Evolutionary conservation across 2,113 vertebrate species (phyloP).

Genomic region (Hemiprocne comata): DNA sequence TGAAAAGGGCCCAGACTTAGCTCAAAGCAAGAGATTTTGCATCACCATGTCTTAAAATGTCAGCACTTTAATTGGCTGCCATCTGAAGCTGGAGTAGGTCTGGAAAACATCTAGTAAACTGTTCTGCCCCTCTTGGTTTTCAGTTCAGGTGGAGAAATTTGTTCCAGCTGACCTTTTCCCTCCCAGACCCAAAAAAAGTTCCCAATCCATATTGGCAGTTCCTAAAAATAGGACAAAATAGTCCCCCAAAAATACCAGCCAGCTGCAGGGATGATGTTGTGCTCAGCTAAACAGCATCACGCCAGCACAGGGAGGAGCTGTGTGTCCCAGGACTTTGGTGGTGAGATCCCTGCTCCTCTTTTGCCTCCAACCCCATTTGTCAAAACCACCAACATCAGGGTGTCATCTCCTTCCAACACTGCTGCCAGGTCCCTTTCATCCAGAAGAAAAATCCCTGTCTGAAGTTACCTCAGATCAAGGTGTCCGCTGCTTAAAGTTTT

Average conservation of each 20-base stretch:
- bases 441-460: neutral
- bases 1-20: slow-evolving; percentile 55
- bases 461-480: neutral
- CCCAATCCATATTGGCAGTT: neutral
- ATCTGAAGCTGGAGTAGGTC: slow-evolving; percentile 11
- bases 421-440: neutral
- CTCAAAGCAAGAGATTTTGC: slow-evolving; percentile 35
- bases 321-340: accelerated
- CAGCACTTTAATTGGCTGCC: slow-evolving; percentile 62
- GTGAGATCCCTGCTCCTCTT: neutral
- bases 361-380: neutral
- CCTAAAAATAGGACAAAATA: slow-evolving; percentile 14
- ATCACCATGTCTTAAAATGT: slow-evolving; percentile 50
- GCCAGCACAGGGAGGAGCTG: neutral
- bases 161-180: slow-evolving; percentile 40
- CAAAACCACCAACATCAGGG: neutral
- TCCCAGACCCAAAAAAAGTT: neutral
- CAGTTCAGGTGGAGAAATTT: slow-evolving; percentile 27
- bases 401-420: neutral
- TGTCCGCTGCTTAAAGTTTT: neutral
- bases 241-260: neutral
- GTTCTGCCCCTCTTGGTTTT: neutral
- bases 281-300: neutral
- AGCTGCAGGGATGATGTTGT: neutral
- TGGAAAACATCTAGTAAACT: neutral